Evolutionary conservation across 2,797 vertebrate genomes (phyloP).

Genomic region (Microctenopoma stevenorrisi): DNA sequence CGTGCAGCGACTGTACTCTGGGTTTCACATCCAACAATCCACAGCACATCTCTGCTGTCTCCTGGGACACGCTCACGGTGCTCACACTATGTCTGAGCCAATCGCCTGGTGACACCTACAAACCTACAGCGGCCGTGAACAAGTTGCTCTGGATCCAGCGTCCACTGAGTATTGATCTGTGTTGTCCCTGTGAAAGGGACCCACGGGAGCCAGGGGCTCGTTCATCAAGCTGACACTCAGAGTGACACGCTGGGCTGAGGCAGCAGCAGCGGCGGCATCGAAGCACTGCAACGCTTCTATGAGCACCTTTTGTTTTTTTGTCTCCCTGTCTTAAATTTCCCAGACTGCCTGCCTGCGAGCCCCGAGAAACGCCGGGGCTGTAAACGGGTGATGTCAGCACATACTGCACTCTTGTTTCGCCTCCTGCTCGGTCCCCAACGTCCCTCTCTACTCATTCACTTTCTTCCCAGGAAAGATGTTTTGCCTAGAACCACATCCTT

Average conservation of each 20-base stretch:
- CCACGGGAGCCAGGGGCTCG: conserved; percentile 53
- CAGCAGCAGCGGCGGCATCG: conserved; percentile 54
- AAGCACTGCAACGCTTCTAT: conserved; percentile 10
- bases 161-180: conserved; percentile 66
- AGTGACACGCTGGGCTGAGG: conserved; percentile 61
- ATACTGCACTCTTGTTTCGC: conserved; percentile 3
- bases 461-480: neutral
- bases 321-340: conserved; percentile 16
- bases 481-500: neutral
- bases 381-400: conserved; percentile 35
- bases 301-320: conserved; percentile 49
- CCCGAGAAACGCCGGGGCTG: conserved; percentile 15
- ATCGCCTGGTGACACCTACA: conserved; percentile 28
- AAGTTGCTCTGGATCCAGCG: conserved; percentile 8
- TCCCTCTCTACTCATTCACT: conserved; percentile 2
- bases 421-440: conserved; percentile 5
- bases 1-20: neutral
- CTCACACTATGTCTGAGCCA: neutral
- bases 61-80: conserved; percentile 18
- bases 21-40: conserved; percentile 28
- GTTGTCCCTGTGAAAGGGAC: conserved; percentile 48
- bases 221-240: conserved; percentile 71
- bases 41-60: conserved; percentile 14
- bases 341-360: conserved; percentile 2
- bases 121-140: conserved; percentile 19